Conservation (phyloP, 2,888 invertebrate species). For the Athalia circularis region DNA sequence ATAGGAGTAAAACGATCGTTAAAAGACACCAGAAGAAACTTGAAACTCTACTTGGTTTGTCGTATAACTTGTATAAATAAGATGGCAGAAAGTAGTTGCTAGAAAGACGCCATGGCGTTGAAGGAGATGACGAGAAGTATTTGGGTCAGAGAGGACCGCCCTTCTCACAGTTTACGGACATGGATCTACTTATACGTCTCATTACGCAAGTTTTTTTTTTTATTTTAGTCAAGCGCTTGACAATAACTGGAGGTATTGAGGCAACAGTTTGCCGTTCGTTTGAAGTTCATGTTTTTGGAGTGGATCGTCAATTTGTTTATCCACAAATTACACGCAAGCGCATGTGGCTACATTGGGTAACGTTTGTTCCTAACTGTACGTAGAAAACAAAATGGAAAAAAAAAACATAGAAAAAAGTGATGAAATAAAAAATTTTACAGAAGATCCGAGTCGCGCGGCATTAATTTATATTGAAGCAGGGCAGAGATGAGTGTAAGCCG, state of each 20-base stretch:
- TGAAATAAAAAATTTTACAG: not conserved
- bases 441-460: slow-evolving; percentile 2
- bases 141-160: not conserved
- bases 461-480: slow-evolving; percentile 49
- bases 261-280: too few relatives aligned
- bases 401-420: not conserved
- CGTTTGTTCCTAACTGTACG: too few relatives aligned
- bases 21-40: slow-evolving; percentile 7
- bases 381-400: too few relatives aligned
- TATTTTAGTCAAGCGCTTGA: too few relatives aligned
- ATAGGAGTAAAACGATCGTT: not conserved
- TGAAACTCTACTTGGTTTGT: slow-evolving; percentile 4
- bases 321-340: too few relatives aligned
- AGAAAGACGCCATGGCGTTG: not conserved
- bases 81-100: slow-evolving; percentile 8
- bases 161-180: not conserved
- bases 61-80: slow-evolving; percentile 20
- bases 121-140: slow-evolving; percentile 5
- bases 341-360: too few relatives aligned
- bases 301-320: too few relatives aligned
- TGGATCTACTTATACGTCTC: too few relatives aligned
- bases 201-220: too few relatives aligned
- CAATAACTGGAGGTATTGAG: too few relatives aligned
- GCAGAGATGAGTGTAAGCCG: slow-evolving; percentile 46
- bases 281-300: too few relatives aligned